These are phyloP conservation scores for Lepidostoma basale DNA, from an alignment of 1,140 invertebrate species.

Conservation along the genomic window DNA sequence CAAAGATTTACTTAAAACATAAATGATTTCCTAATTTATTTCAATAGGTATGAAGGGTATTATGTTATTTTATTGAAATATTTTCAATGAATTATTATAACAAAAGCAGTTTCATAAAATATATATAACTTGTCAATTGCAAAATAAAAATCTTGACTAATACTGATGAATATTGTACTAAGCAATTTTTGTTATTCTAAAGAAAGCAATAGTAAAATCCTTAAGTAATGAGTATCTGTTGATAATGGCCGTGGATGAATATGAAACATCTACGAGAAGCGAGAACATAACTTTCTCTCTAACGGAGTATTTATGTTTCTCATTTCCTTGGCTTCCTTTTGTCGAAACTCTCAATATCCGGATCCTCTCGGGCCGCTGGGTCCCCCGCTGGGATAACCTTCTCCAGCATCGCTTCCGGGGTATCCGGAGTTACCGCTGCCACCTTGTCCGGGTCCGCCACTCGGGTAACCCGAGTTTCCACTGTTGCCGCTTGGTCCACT, in stretches of 20 bases:
- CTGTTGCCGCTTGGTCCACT: constrained; percentile 26
- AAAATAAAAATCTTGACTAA: no score
- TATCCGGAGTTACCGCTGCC: constrained; percentile 25
- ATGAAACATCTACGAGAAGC: constrained; percentile 5
- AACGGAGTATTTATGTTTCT: not conserved
- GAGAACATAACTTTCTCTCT: constrained; percentile 3
- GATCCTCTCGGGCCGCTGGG: constrained; percentile 54
- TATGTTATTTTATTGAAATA: no score
- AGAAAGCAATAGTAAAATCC: not conserved
- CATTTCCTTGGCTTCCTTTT: not conserved
- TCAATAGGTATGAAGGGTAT: no score
- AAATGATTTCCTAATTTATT: no score
- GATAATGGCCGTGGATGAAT: constrained; percentile 12
- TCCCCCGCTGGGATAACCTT: constrained; percentile 55
- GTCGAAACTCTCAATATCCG: constrained; percentile 49
- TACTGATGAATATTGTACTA: not conserved
- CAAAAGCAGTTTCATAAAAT: no score
- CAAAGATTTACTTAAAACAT: no score
- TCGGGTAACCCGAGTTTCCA: constrained; percentile 45
- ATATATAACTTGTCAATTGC: no score
- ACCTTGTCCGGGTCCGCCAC: constrained; percentile 44
- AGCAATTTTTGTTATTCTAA: not conserved
- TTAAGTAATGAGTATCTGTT: constrained; percentile 37
- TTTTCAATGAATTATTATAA: no score
- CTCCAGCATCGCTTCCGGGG: constrained; percentile 26